Percentiles rank a stretch among this genome's conserved stretches.
Evolutionary conservation across 2,113 vertebrate species (phyloP).

Genomic region (Pelvicachromis taeniatus): DNA sequence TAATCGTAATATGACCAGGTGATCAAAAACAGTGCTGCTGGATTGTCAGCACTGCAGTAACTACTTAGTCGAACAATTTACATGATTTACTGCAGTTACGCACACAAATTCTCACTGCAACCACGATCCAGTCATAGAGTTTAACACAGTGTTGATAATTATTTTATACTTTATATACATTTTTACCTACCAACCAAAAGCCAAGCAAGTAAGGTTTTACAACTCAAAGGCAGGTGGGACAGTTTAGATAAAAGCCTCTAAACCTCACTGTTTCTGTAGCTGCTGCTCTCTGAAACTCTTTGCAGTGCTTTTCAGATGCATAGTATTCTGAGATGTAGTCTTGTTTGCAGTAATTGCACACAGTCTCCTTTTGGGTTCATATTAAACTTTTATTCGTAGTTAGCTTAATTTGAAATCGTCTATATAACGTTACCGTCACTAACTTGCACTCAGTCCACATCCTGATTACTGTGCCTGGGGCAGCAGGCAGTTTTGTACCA

Average conservation of each 20-base stretch:
- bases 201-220: neutral
- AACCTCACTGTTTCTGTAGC: neutral
- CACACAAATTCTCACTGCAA: neutral
- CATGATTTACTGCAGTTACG: too few species aligned
- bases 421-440: neutral
- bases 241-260: neutral
- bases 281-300: neutral
- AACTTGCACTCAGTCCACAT: neutral
- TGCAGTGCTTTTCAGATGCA: neutral
- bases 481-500: neutral
- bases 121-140: neutral
- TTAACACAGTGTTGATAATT: neutral
- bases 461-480: neutral
- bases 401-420: neutral
- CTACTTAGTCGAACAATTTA: too few species aligned
- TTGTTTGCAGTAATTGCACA: neutral
- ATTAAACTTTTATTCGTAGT: neutral
- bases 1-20: neutral
- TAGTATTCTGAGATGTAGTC: neutral
- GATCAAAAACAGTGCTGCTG: too few species aligned
- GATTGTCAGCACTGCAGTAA: too few species aligned
- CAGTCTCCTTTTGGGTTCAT: neutral
- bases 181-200: neutral
- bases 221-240: neutral
- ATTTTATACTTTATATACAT: neutral